Conservation (phyloP, 2,113 vertebrate genomes). For the Sterna hirundo region DNA sequence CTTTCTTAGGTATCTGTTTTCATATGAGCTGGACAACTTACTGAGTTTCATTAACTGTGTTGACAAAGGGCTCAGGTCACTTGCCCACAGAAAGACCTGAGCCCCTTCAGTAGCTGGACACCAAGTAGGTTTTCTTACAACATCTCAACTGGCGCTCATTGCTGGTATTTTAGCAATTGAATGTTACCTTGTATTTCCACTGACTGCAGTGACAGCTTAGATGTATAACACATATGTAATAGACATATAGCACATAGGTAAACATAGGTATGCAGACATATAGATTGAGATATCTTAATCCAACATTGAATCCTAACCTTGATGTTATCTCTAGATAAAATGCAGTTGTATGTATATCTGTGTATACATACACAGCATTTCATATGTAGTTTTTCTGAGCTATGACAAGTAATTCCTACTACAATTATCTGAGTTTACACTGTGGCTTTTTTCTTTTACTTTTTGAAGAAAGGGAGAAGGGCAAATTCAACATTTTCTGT, state of each 20-base stretch:
- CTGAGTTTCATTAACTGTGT: not conserved
- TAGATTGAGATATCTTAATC: not conserved
- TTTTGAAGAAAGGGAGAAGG: not conserved
- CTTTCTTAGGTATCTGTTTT: not conserved
- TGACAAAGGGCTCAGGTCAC: not conserved
- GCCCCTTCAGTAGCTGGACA: not conserved
- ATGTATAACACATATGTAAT: not conserved
- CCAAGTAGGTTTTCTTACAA: not conserved
- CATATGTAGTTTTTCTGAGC: not conserved
- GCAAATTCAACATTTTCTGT: not conserved
- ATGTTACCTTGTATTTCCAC: not conserved
- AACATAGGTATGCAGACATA: not conserved
- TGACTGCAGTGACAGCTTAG: not conserved
- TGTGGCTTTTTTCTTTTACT: not conserved
- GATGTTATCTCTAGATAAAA: not conserved
- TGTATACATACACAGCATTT: not conserved
- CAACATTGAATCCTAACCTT: not conserved
- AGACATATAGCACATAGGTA: not conserved
- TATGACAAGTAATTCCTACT: not conserved
- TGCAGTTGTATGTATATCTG: not conserved
- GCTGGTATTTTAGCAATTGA: not conserved
- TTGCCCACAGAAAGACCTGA: not conserved
- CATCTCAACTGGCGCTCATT: accelerated
- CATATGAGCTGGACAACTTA: not conserved
- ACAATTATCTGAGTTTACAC: not conserved